phyloP scores from a whole-genome alignment of 92 coral and sea anemone species.

The Palythoa heliodiscus region DNA sequence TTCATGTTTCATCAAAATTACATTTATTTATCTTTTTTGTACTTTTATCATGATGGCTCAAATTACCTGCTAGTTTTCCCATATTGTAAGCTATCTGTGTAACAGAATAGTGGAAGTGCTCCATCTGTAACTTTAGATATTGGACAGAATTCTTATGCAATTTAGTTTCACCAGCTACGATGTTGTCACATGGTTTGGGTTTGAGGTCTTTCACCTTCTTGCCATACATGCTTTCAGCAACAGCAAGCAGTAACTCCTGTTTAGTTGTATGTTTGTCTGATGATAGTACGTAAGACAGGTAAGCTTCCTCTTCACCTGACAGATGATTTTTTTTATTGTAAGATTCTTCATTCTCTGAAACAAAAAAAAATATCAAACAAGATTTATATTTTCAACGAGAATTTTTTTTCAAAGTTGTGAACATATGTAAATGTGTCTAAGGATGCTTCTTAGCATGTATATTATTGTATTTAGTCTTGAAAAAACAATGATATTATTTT shows the following conservation, averaged over 20 bases:
- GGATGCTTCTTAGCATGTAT: too few relatives aligned
- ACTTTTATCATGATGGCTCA: too few relatives aligned
- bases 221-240: slow-evolving; percentile 45
- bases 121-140: slow-evolving; percentile 28
- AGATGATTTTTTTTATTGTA: slow-evolving; percentile 18
- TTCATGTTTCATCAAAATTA: not conserved
- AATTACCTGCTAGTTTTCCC: slow-evolving; percentile 48
- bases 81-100: slow-evolving; percentile 39
- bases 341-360: slow-evolving; percentile 19
- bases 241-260: slow-evolving; percentile 22
- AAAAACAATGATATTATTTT: too few relatives aligned
- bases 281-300: slow-evolving; percentile 11
- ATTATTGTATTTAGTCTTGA: too few relatives aligned
- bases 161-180: not conserved
- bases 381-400: not conserved
- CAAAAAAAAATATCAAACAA: not conserved
- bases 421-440: too few relatives aligned
- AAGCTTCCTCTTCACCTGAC: slow-evolving; percentile 31
- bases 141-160: not conserved
- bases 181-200: not conserved
- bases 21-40: not conserved
- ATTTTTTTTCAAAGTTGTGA: too few relatives aligned
- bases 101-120: slow-evolving; percentile 27
- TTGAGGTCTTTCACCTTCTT: not conserved
- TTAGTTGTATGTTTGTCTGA: not conserved